Base-by-base conservation (phyloP, 1,140 invertebrate genomes). In the Zaprionus capensis region DNA sequence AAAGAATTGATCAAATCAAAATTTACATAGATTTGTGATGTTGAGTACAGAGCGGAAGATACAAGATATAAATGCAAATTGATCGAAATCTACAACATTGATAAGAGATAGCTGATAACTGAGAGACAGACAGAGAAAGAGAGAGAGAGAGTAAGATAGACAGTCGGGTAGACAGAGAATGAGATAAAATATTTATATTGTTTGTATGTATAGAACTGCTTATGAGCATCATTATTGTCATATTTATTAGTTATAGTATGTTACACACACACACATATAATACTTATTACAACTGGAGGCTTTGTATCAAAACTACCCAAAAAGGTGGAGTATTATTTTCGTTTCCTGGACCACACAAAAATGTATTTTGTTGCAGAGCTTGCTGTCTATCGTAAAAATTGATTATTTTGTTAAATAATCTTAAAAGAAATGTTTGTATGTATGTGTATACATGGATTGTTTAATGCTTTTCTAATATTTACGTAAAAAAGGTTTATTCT, bases 51-150 rank as follows among this genome's bases (percentile, higher is more conserved):
- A 71, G 73, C 59, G 22, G 31, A 55, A 76, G 44, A 65, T 65
- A 72, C 20, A 24, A 22, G 4, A 5, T 51, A 51, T 62, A 62
- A 66, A 66, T 71, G 65, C 61, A 71, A 61, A 44, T 76, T 75
- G 69, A 38, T 72, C 71, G 83, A 88, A 68, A 78, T 72, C 81
- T 87, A 88, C 81, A 88, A 88, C 83, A 88, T 72, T 70, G 63
- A 84, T 70, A 73, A 44, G 65, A 44, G 56, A 53, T 76, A 67
- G 34, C 76, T 66, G 80, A 69, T 80, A 80, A 83, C 78, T 77
- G 69, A 87, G 63, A 82, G 24, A 78, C 41, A 82, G 17, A 84
- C 64, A 82, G 65, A 74, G 61, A 77, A 51, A 78, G 26, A 76
- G 26, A 62, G 49, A 76, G 31, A 74, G 58, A 71, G 49, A 73